These are phyloP conservation scores for Episyrphus balteatus DNA, from an alignment of 1,140 invertebrate genomes.

Conservation along the genomic window DNA sequence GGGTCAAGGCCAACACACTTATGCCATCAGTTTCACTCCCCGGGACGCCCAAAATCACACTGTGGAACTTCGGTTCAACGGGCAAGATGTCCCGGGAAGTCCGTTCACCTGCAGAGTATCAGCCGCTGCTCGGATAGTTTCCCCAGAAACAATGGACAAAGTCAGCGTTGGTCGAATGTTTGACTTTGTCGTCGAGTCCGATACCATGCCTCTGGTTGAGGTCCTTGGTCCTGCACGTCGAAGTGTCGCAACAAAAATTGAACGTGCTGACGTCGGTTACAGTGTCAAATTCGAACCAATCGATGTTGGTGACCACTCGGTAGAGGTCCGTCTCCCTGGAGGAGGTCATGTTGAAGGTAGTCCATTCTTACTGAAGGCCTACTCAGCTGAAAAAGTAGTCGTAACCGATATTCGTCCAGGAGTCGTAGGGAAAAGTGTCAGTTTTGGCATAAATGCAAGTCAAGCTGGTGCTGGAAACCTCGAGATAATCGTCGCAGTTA, in stretches of 20 bases:
- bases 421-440: conserved; percentile 80
- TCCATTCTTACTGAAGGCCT: conserved; percentile 91
- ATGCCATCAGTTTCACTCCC: conserved; percentile 95
- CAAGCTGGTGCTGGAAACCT: conserved; percentile 82
- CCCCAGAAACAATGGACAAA: conserved; percentile 73
- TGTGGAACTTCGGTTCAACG: conserved; percentile 91
- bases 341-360: conserved; percentile 82
- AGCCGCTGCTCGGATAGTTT: conserved; percentile 62
- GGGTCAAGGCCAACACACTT: conserved; percentile 87
- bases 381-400: conserved; percentile 73
- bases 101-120: conserved; percentile 63
- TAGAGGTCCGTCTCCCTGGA: conserved; percentile 63
- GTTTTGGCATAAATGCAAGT: conserved; percentile 77
- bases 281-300: conserved; percentile 72
- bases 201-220: conserved; percentile 62
- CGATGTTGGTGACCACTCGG: conserved; percentile 87
- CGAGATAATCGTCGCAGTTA: conserved; percentile 97
- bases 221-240: conserved; percentile 63
- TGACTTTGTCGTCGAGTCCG: conserved; percentile 73
- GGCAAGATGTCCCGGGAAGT: conserved; percentile 84
- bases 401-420: conserved; percentile 85
- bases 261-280: conserved; percentile 40
- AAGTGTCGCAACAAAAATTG: conserved; percentile 53
- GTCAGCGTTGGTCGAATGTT: conserved; percentile 78
- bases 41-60: conserved; percentile 79